Evolutionary conservation across 2,888 invertebrate genomes (phyloP), one percentile per base, ranked within the genome.

Genomic region (Thecocarcelia acutangulata): DNA sequence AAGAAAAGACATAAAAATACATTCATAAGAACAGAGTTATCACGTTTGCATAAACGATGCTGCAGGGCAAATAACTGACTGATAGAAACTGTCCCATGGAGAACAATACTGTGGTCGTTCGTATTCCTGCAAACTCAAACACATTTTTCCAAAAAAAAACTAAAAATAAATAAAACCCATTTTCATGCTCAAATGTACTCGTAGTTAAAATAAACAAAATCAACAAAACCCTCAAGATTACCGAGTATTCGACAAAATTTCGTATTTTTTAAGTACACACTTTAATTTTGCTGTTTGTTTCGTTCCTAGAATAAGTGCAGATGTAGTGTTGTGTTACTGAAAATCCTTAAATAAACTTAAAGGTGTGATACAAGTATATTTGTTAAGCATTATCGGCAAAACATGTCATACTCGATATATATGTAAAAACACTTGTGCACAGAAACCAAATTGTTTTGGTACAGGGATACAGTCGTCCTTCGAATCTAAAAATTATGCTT

Each of bases 351-450:
- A 82, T 77, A 82, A 77, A 77, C 77, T 82, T 74, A 59, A 69
- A 82, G 77, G 81, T 82, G 81, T 82, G 81, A 63, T 77, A 69
- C 58, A 48, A 77, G 81, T 73, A 59, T 77, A 82, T 82, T 82
- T 82, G 81, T 74, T 77, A 64, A 77, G 77, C 40, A 82, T 82
- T 82, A 82, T 37, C 24, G 19, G 28, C 33, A 68, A 73, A 64
- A 66, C 17, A 24, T 46, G 24, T 59, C 40, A 48, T 63, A 56
- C 28, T 40, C 59, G 56, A 69, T 63, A 48, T 21, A 58, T 9
- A 9, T 50, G 21, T 21, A 12, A 1, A 11, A n/a, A 8, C n/a
- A 28, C 2, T 2, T 3, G 12, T 15, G 28, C 3, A 42, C 42
- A 11, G 11, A 24, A 12, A 42, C n/a, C 12, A n/a, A 24, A 64